phyloP scores from a whole-genome alignment of 2,797 vertebrate genomes.

The Selene dorsalis region DNA sequence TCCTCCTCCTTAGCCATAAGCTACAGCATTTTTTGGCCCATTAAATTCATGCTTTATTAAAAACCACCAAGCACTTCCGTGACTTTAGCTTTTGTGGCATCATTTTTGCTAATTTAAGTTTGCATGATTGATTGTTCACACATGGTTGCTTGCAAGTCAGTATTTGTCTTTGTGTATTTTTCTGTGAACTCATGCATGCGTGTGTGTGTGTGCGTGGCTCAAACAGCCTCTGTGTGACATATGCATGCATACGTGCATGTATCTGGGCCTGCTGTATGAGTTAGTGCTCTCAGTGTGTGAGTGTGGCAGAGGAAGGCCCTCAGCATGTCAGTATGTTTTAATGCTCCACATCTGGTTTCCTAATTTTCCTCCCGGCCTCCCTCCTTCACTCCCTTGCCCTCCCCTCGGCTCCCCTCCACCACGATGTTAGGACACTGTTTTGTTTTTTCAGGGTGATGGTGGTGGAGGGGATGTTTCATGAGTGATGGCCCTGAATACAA shows the following conservation, averaged over 20 bases:
- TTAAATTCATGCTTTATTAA: constrained; percentile 49
- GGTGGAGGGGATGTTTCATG: constrained; percentile 79
- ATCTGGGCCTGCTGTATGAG: constrained; percentile 73
- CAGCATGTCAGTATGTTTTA: constrained; percentile 87
- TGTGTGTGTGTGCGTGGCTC: constrained; percentile 45
- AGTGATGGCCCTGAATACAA: constrained; percentile 84
- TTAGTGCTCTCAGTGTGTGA: constrained; percentile 79
- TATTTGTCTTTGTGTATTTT: constrained; percentile 51
- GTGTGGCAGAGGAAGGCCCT: constrained; percentile 82
- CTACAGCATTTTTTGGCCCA: constrained; percentile 17
- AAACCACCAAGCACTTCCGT: constrained; percentile 18
- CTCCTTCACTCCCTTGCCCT: constrained; percentile 45
- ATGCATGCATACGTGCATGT: constrained; percentile 50
- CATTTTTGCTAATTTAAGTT: constrained; percentile 41
- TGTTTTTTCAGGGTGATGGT: constrained; percentile 83
- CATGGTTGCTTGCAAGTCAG: constrained; percentile 37
- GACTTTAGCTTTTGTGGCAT: constrained; percentile 43
- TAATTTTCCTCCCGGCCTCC: constrained; percentile 79
- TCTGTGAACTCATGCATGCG: constrained; percentile 29
- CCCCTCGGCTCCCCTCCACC: constrained; percentile 68
- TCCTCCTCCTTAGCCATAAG: constrained; percentile 19
- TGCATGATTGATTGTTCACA: constrained; percentile 52
- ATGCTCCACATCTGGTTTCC: constrained; percentile 90
- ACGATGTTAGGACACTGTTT: constrained; percentile 85
- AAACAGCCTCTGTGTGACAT: constrained; percentile 57